A percentile compares a stretch with the other conserved stretches of the same genome.
Conservation (phyloP, 1,140 invertebrate genomes). For the Uloborus diversus region DNA sequence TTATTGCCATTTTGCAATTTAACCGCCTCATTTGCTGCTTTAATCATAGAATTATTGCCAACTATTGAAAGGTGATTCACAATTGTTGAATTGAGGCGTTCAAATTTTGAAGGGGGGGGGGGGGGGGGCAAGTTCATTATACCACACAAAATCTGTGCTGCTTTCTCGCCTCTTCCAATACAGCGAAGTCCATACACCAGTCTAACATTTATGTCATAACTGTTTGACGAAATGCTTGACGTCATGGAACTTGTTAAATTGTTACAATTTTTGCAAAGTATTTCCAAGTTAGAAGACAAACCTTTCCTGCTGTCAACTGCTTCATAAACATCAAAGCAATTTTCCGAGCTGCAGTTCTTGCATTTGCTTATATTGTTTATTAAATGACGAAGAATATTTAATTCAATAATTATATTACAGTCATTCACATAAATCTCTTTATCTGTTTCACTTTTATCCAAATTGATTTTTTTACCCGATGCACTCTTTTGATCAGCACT, state of each 20-base stretch:
- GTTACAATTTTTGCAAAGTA: neutral
- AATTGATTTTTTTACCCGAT: too few species aligned
- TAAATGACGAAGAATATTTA: too few species aligned
- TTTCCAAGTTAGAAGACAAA: too few species aligned
- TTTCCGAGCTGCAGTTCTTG: too few species aligned
- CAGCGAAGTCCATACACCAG: conserved; percentile 9
- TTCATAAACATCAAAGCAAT: too few species aligned
- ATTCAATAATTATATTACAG: too few species aligned
- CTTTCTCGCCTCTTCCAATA: neutral
- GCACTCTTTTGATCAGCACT: too few species aligned
- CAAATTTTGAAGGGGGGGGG: neutral
- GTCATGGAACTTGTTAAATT: neutral
- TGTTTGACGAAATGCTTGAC: neutral
- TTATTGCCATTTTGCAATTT: neutral
- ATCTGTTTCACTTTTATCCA: too few species aligned
- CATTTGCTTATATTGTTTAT: too few species aligned
- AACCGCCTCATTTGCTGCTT: conserved; percentile 5
- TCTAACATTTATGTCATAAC: neutral
- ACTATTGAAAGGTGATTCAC: neutral
- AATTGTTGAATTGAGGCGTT: neutral
- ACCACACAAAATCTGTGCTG: neutral
- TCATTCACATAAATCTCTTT: too few species aligned
- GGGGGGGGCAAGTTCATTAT: conserved; percentile 17
- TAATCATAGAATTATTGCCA: neutral
- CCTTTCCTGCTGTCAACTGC: too few species aligned